Conservation (phyloP, 2,797 vertebrate genomes). For the Cynopterus sphinx region DNA sequence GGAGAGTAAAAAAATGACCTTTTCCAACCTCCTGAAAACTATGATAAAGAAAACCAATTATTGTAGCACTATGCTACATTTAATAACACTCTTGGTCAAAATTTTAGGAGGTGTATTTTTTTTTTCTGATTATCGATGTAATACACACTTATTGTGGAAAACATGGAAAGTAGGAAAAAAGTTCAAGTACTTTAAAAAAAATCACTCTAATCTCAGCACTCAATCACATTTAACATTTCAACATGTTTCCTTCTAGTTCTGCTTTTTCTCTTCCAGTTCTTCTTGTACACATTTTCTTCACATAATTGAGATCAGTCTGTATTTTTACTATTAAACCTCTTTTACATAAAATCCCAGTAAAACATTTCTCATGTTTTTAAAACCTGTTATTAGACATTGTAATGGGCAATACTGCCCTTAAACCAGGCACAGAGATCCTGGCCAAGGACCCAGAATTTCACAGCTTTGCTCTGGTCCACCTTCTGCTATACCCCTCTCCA, state of each 20-base stretch:
- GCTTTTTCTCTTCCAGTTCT: not conserved
- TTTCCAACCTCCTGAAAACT: not conserved
- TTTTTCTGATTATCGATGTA: not conserved
- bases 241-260: not conserved
- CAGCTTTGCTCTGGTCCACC: not conserved
- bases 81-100: not conserved
- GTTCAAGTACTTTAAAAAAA: not conserved
- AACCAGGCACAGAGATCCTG: not conserved
- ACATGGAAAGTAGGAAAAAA: not conserved
- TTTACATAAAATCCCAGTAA: conserved; percentile 24
- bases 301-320: not conserved
- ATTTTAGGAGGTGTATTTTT: not conserved
- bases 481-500: not conserved
- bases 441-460: not conserved
- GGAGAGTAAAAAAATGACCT: not conserved
- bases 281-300: not conserved
- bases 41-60: conserved; percentile 21
- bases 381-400: conserved; percentile 3
- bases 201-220: not conserved
- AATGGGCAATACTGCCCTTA: not conserved
- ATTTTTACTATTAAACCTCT: not conserved
- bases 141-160: not conserved
- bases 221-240: not conserved
- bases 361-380: not conserved
- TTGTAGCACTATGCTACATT: not conserved